These are phyloP conservation scores for Platysternon megacephalum DNA, from an alignment of 2,113 vertebrate species.

Conservation along the genomic window DNA sequence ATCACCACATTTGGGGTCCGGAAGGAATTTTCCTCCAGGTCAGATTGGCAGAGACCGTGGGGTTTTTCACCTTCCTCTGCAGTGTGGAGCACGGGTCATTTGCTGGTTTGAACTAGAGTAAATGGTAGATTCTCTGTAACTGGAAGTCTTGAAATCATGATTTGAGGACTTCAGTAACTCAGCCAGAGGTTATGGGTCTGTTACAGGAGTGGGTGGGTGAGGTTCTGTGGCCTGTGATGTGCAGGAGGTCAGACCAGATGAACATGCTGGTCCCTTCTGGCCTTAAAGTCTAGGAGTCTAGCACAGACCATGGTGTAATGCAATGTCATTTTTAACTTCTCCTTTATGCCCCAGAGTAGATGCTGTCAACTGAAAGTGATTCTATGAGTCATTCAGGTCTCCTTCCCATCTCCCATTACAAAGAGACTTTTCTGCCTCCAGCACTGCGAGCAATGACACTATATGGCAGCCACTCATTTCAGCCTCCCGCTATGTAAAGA, in stretches of 20 bases:
- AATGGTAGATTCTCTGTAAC: background rate
- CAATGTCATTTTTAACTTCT: background rate
- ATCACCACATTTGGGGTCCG: background rate
- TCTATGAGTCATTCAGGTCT: rapidly evolving
- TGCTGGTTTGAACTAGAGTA: background rate
- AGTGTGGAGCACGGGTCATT: background rate
- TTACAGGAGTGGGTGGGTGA: background rate
- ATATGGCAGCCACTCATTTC: rapidly evolving
- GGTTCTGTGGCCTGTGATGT: background rate
- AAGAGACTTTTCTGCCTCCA: background rate
- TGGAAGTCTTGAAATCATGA: background rate
- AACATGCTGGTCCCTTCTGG: background rate
- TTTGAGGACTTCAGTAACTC: background rate
- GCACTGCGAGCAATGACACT: background rate
- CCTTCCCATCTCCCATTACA: background rate
- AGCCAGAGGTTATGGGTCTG: background rate
- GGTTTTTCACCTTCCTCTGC: background rate
- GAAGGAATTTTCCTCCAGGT: background rate
- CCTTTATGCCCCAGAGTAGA: background rate
- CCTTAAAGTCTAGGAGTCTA: background rate
- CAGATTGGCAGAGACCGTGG: background rate
- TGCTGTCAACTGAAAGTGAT: background rate
- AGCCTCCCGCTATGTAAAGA: background rate
- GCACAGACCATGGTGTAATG: background rate
- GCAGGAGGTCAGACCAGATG: background rate